Percentiles rank a stretch among this genome's conserved stretches.
Evolutionary conservation across 2,888 invertebrate genomes (phyloP).

Genomic region (Tipula vernalis): DNA sequence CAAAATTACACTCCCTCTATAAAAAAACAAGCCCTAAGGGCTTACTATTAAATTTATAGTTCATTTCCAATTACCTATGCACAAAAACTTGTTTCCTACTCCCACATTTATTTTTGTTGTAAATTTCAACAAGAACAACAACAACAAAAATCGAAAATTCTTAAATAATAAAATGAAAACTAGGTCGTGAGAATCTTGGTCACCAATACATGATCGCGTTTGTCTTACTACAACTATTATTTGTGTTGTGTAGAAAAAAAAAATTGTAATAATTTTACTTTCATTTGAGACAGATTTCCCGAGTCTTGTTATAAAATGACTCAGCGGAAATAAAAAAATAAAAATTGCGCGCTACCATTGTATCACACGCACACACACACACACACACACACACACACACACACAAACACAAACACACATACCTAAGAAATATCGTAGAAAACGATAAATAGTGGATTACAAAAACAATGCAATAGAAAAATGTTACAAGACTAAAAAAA

Average conservation of each 20-base stretch:
- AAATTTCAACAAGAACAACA: not conserved
- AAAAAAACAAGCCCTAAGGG: not conserved
- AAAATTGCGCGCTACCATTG: not conserved
- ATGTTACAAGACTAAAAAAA: not conserved
- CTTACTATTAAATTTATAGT: not conserved
- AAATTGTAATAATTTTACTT: conserved; percentile 4
- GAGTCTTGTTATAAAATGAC: conserved; percentile 4
- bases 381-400: not conserved
- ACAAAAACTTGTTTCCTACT: not conserved
- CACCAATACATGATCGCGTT: not conserved
- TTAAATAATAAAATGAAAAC: not conserved
- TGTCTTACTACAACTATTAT: not conserved
- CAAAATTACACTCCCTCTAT: not conserved
- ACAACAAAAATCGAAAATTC: not conserved
- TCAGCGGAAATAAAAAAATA: not conserved
- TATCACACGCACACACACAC: not conserved
- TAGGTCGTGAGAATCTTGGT: not conserved
- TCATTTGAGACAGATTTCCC: conserved; percentile 9
- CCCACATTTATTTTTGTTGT: not conserved
- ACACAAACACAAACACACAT: not conserved
- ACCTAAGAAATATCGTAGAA: not conserved
- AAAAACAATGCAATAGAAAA: not conserved
- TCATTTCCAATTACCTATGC: not conserved
- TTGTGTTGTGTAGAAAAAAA: not conserved
- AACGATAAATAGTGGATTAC: not conserved